Evolutionary conservation across 2,113 vertebrate species (phyloP).

Genomic region (Arenaria interpres): DNA sequence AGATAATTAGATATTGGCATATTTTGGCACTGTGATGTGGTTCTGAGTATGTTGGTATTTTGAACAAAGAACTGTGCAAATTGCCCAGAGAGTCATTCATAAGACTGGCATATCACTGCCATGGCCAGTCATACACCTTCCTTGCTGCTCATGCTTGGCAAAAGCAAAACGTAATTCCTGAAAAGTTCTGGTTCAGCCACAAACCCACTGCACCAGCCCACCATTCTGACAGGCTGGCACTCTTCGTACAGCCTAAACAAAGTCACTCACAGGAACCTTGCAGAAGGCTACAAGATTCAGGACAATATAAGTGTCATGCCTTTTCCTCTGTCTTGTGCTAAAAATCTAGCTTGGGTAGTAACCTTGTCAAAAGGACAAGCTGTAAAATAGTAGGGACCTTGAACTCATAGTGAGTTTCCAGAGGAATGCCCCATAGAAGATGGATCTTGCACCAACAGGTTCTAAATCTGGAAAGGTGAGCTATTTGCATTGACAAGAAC

Average conservation of each 20-base stretch:
- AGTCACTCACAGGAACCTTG: not conserved
- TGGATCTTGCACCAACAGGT: not conserved
- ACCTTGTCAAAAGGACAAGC: not conserved
- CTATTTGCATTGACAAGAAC: not conserved
- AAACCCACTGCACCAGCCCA: not conserved
- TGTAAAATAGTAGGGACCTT: not conserved
- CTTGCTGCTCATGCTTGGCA: not conserved
- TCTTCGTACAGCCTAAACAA: not conserved
- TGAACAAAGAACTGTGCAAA: not conserved
- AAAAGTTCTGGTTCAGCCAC: not conserved
- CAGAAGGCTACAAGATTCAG: not conserved
- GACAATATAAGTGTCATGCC: not conserved
- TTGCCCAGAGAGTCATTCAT: not conserved
- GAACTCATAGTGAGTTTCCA: not conserved
- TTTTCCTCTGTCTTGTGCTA: not conserved
- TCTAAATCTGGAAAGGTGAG: not conserved
- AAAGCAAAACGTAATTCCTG: not conserved
- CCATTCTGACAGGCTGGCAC: not conserved
- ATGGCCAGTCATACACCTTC: not conserved
- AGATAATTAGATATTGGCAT: not conserved
- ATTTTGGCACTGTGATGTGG: not conserved
- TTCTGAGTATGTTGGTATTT: not conserved
- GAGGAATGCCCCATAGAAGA: not conserved
- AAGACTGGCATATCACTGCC: not conserved
- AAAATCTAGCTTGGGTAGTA: not conserved